Conservation (phyloP, 2,888 invertebrate species). For the Carabus problematicus region DNA sequence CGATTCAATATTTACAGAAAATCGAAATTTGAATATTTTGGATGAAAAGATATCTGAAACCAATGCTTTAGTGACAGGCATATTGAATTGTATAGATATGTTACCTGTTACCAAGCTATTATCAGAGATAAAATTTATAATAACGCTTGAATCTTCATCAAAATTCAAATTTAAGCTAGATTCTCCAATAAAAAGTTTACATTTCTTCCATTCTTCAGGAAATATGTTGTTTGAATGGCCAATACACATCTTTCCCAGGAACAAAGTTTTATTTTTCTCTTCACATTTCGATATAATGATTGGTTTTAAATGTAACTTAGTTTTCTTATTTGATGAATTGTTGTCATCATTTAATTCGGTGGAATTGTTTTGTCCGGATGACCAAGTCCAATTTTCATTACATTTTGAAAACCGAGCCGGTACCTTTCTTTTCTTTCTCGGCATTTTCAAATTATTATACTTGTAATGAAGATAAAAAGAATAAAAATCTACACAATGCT, state of each 20-base stretch:
- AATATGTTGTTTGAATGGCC: constrained; percentile 52
- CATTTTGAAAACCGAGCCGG: no score
- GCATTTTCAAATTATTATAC: no score
- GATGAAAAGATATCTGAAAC: constrained; percentile 51
- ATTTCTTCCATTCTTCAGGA: constrained; percentile 49
- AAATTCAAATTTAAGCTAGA: constrained; percentile 21
- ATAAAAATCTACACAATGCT: no score
- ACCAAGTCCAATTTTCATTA: no score
- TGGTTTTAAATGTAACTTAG: no score
- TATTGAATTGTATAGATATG: no score
- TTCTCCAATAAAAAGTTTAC: constrained; percentile 48
- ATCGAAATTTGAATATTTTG: constrained; percentile 52
- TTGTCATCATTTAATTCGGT: no score
- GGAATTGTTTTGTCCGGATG: no score
- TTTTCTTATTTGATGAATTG: no score
- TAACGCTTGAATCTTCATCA: constrained; percentile 43
- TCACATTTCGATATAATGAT: constrained; percentile 6
- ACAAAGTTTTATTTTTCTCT: constrained; percentile 21
- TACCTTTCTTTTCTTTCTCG: no score
- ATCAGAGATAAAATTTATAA: constrained; percentile 48
- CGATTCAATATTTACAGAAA: constrained; percentile 44
- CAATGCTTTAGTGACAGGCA: background rate
- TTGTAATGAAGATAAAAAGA: no score
- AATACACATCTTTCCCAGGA: constrained; percentile 50
- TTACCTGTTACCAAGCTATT: constrained; percentile 50